Evolutionary conservation across 2,113 vertebrate genomes (phyloP), one percentile per base, ranked within the genome.

Genomic region (Sinocyclocheilus rhinocerous): DNA sequence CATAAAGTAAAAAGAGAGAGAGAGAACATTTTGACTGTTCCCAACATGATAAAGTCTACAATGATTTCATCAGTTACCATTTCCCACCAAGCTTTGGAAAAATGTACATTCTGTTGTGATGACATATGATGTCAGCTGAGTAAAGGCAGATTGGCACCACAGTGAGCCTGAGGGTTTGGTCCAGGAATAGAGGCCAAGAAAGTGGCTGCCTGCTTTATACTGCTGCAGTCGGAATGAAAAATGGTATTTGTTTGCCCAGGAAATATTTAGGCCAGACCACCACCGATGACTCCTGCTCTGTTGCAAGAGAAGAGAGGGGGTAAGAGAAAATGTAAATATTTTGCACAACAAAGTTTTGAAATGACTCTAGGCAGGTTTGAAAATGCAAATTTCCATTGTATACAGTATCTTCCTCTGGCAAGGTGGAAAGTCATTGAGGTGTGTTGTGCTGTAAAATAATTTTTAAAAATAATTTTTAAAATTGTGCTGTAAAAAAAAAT

Each of bases 371-470:
- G 18, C 42, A 48, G 22, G 20, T 61, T 39, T 24, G 52, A 29
- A 61, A 20, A 57, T 81, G n/a, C 45, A 9, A 85, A 50, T 72
- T 77, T 22, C 20, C 4, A 39, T 84, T 20, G 8, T 18, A 11
- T 81, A 42, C 1, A 42, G 1, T 42, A 86, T 88, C 84, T 52
- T 22, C 26, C 20, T 72, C 63, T 48, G 50, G 22, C 87, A 83
- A 42, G 24, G 63, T 61, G 16, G 36, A 73, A 72, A 86, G 29
- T 45, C 48, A 63, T 24, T 85, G 39, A 86, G 52, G 65, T 81
- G 79, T 88, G 73, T 83, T 52, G 65, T 33, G 20, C 63, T 83
- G 50, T 85, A 59, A 59, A 76, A 52, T 65, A n/a, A n/a, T n/a
- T n/a, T n/a, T n/a, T n/a, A n/a, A n/a, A n/a, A n/a, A n/a, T n/a